phyloP scores from a whole-genome alignment of 2,113 vertebrate species.

The Elephas maximus region DNA sequence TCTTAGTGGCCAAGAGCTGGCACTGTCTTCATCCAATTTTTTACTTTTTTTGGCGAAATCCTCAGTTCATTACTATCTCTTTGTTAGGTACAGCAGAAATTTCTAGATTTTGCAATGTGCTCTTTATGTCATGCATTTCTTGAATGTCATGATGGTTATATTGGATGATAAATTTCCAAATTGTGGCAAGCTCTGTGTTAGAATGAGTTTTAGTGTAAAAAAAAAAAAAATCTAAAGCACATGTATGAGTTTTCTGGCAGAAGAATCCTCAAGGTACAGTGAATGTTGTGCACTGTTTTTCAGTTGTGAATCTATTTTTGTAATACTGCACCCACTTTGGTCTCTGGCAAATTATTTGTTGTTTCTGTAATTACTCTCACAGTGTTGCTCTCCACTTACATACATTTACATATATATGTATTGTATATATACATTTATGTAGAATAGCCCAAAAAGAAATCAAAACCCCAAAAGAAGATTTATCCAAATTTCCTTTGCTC shows the following conservation, averaged over 20 bases:
- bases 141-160: background rate
- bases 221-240: background rate
- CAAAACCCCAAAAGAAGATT: background rate
- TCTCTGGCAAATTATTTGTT: slow-evolving; percentile 1
- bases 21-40: background rate
- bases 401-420: background rate
- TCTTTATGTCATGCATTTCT: background rate
- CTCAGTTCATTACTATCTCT: background rate
- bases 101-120: background rate
- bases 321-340: background rate
- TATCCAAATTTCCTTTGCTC: background rate
- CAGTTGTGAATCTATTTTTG: background rate
- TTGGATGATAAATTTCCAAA: slow-evolving; percentile 14
- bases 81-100: background rate
- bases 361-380: background rate
- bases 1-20: background rate
- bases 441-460: background rate
- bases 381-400: background rate
- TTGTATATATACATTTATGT: background rate
- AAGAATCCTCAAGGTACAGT: background rate
- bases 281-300: background rate
- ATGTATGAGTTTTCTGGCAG: slow-evolving; percentile 10
- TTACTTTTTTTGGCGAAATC: background rate
- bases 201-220: slow-evolving; percentile 36
- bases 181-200: background rate